These are phyloP conservation scores for Spheniscus humboldti DNA, from an alignment of 2,797 vertebrate species.

Conservation along the genomic window DNA sequence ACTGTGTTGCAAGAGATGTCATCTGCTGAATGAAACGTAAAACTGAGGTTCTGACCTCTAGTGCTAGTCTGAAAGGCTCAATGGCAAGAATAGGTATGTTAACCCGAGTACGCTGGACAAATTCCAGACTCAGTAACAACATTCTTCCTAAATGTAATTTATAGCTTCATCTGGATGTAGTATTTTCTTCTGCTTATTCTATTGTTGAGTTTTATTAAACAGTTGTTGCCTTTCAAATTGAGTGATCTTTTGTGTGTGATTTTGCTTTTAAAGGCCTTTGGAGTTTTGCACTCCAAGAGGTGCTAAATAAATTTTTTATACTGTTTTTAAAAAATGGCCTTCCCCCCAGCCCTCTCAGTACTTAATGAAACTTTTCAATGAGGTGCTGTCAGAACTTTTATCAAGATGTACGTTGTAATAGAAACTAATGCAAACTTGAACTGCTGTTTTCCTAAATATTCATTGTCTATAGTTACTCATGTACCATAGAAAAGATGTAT, in stretches of 20 bases:
- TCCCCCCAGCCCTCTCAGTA: background rate
- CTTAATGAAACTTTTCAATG: background rate
- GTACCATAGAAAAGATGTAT: background rate
- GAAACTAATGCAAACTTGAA: background rate
- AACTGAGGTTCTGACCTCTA: background rate
- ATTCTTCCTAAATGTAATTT: conserved; percentile 7
- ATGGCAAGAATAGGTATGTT: background rate
- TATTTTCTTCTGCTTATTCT: background rate
- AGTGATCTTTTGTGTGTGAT: background rate
- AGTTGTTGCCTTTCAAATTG: conserved; percentile 3
- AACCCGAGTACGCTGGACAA: background rate
- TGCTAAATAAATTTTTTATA: background rate
- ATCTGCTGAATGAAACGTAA: background rate
- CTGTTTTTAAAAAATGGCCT: background rate
- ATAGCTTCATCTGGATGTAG: conserved; percentile 20
- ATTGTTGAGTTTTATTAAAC: background rate
- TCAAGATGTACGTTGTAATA: background rate
- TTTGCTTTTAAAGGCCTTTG: background rate
- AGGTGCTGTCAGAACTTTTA: background rate
- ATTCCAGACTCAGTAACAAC: background rate
- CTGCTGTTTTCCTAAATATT: background rate
- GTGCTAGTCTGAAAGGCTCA: background rate
- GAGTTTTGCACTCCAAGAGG: background rate
- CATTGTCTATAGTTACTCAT: background rate
- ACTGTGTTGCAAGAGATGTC: background rate